Conservation (phyloP, 2,113 vertebrate genomes). For the Barnardius zonarius region DNA sequence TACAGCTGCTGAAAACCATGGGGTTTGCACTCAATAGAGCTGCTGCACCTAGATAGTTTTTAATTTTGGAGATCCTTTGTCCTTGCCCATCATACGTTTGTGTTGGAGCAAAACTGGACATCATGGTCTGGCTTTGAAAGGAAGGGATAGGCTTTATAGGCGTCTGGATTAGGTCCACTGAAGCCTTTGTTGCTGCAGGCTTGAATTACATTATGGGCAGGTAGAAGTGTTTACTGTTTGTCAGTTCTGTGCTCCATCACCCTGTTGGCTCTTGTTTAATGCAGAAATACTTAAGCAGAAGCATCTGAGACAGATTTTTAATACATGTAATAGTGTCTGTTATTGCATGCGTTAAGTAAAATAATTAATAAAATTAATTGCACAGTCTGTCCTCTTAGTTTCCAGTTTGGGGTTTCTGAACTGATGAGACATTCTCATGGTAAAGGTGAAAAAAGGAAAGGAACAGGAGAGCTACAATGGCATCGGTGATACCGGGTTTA, state of each 20-base stretch:
- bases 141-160: not conserved
- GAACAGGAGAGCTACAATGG: not conserved
- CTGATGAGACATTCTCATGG: not conserved
- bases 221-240: not conserved
- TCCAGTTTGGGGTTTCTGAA: not conserved
- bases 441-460: not conserved
- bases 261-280: not conserved
- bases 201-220: not conserved
- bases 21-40: not conserved
- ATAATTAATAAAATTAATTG: not conserved
- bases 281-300: not conserved
- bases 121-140: not conserved
- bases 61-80: not conserved
- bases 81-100: not conserved
- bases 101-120: not conserved
- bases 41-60: not conserved
- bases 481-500: not conserved
- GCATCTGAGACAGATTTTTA: not conserved
- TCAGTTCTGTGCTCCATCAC: not conserved
- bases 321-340: not conserved
- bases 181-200: not conserved
- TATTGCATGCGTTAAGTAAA: not conserved
- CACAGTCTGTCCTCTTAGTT: not conserved
- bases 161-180: not conserved
- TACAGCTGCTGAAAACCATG: not conserved